phyloP scores from a whole-genome alignment of 2,888 invertebrate species.

The Nephrotoma flavescens region DNA sequence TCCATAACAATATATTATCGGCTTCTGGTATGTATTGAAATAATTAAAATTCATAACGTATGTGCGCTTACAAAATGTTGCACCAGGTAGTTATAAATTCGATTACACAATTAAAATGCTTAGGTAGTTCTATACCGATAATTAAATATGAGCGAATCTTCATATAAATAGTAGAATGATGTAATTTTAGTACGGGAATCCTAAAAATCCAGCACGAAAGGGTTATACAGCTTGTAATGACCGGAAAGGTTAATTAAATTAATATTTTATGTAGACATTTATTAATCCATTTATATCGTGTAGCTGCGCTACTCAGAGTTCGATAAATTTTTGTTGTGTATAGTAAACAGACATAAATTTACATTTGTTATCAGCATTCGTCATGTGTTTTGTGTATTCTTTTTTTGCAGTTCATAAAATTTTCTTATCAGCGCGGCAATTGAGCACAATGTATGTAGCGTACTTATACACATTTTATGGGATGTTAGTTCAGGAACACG shows the following conservation, averaged over 20 bases:
- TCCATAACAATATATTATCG: not conserved
- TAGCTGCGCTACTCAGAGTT: not conserved
- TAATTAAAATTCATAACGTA: not conserved
- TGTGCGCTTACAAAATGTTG: no score
- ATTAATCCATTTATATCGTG: not conserved
- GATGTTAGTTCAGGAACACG: not conserved
- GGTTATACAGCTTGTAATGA: not conserved
- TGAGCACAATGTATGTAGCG: not conserved
- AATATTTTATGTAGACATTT: not conserved
- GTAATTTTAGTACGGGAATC: no score
- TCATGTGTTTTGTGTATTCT: not conserved
- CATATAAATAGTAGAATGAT: no score
- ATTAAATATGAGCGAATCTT: no score
- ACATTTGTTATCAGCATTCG: not conserved
- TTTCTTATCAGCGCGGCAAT: not conserved
- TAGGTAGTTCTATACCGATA: no score
- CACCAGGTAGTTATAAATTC: no score
- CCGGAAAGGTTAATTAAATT: not conserved
- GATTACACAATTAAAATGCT: no score
- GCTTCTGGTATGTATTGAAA: not conserved
- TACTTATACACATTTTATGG: not conserved
- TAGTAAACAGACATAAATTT: not conserved
- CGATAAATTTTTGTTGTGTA: not conserved
- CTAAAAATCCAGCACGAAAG: no score
- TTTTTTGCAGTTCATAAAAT: not conserved